phyloP scores from a whole-genome alignment of 2,113 vertebrate genomes.

The Leiothrix lutea region DNA sequence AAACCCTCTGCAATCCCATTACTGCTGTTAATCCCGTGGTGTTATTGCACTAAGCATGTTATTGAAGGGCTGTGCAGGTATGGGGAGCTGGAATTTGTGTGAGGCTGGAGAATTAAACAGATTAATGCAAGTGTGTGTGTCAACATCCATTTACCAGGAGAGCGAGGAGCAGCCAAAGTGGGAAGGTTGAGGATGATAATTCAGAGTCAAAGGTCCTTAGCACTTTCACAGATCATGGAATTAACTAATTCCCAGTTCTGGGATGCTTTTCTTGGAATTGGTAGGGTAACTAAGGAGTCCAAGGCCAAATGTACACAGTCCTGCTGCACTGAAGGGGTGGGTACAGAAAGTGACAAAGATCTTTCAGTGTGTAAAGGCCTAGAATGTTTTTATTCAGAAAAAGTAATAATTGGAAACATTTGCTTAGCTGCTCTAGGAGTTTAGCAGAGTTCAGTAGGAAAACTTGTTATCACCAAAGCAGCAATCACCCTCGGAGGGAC shows the following conservation, averaged over 20 bases:
- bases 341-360: not conserved
- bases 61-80: not conserved
- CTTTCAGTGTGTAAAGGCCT: not conserved
- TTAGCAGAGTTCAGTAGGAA: not conserved
- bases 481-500: not conserved
- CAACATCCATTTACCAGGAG: not conserved
- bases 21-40: not conserved
- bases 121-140: not conserved
- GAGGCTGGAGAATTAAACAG: not conserved
- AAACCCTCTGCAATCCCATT: constrained; percentile 10
- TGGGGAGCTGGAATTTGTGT: not conserved
- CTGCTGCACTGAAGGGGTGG: not conserved
- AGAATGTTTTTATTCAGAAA: not conserved
- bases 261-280: not conserved
- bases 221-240: not conserved
- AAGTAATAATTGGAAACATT: not conserved
- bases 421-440: not conserved
- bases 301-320: not conserved
- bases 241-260: not conserved
- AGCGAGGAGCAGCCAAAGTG: not conserved
- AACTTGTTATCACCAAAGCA: not conserved
- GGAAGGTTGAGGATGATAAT: not conserved
- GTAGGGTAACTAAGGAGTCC: not conserved
- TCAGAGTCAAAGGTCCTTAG: not conserved
- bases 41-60: not conserved